These are phyloP conservation scores for Platypus cylindrus DNA, from an alignment of 2,888 invertebrate species.

Conservation along the genomic window DNA sequence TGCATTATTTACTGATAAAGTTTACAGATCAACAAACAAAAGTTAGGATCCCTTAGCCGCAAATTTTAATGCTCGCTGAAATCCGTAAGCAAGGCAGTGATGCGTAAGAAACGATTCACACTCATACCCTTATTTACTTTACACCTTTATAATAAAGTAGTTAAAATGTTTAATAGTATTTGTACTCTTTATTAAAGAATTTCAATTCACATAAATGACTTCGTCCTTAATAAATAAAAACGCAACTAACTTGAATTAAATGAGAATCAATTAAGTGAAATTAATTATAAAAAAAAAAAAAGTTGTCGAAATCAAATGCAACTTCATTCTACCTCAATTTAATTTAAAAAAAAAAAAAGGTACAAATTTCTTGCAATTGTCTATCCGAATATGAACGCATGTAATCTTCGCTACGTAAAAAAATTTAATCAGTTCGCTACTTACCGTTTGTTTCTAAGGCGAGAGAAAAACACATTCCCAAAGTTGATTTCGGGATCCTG, in stretches of 20 bases:
- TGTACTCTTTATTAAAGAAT: too few relatives aligned
- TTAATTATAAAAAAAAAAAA: too few relatives aligned
- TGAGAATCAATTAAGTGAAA: too few relatives aligned
- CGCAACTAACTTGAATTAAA: too few relatives aligned
- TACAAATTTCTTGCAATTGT: too few relatives aligned
- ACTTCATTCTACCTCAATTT: too few relatives aligned
- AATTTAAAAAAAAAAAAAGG: not conserved
- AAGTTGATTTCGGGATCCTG: constrained; percentile 57
- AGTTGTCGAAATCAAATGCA: too few relatives aligned
- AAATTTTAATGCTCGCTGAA: not conserved
- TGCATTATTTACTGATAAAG: not conserved
- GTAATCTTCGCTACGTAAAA: constrained; percentile 13
- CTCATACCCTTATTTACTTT: too few relatives aligned
- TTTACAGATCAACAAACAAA: constrained; percentile 1
- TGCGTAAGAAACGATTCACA: constrained; percentile 2
- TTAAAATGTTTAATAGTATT: too few relatives aligned
- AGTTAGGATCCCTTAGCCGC: not conserved
- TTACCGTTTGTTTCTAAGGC: constrained; percentile 76
- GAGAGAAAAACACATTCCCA: constrained; percentile 69
- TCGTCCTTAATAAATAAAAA: too few relatives aligned
- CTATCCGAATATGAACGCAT: constrained; percentile 14
- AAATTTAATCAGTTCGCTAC: constrained; percentile 15
- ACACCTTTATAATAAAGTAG: too few relatives aligned
- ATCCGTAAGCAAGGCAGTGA: constrained; percentile 1
- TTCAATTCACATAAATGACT: too few relatives aligned